These are phyloP conservation scores for Phymatocera aterrima DNA, from an alignment of 2,888 invertebrate genomes.

Conservation along the genomic window DNA sequence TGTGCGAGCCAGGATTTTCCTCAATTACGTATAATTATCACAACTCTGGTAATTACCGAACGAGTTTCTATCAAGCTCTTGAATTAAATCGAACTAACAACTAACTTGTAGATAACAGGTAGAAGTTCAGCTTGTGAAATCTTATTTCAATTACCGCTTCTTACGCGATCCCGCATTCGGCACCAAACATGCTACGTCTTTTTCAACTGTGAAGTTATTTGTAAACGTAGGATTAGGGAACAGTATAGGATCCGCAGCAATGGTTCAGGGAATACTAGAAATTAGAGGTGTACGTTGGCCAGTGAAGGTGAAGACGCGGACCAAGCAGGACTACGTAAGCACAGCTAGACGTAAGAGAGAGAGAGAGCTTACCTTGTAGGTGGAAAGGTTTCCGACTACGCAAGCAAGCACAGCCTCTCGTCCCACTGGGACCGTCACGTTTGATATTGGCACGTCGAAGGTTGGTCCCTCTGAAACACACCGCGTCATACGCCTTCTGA, in stretches of 20 bases:
- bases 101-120: too few relatives aligned
- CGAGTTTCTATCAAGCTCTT: neutral
- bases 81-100: too few relatives aligned
- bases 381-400: constrained; percentile 88
- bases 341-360: too few relatives aligned
- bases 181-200: too few relatives aligned
- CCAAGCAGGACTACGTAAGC: constrained; percentile 26
- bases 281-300: neutral
- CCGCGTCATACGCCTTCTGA: constrained; percentile 54
- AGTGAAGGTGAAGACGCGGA: neutral
- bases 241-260: neutral
- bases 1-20: neutral
- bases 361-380: constrained; percentile 84
- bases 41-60: constrained; percentile 10
- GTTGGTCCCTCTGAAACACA: constrained; percentile 85
- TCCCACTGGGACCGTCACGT: constrained; percentile 90
- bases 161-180: too few relatives aligned
- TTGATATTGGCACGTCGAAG: constrained; percentile 88
- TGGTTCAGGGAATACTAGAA: neutral
- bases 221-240: too few relatives aligned
- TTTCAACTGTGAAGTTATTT: too few relatives aligned
- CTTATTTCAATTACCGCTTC: too few relatives aligned
- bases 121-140: too few relatives aligned
- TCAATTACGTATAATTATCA: constrained; percentile 17
- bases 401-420: constrained; percentile 90